Percentiles rank a stretch among this genome's conserved stretches.
Conservation (phyloP, 2,797 vertebrate genomes). For the Scolopax bukidnonensis region DNA sequence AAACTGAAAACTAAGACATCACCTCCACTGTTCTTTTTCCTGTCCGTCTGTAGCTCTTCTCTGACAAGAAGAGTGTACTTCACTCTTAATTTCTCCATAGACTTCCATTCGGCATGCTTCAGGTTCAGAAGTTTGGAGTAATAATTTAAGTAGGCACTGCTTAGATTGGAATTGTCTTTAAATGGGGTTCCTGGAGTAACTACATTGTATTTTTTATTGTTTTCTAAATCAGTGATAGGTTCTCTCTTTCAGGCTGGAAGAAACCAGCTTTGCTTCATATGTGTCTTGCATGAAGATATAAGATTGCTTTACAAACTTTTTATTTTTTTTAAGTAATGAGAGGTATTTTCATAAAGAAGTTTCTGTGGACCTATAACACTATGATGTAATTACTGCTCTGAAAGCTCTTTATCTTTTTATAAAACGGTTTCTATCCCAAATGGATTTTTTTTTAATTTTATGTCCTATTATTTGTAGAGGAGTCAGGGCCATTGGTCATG, state of each 20-base stretch:
- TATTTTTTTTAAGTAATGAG: background rate
- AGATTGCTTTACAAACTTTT: background rate
- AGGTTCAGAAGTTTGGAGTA: background rate
- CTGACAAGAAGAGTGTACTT: background rate
- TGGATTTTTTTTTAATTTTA: background rate
- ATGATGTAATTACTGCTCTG: background rate
- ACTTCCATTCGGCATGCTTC: background rate
- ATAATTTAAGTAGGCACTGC: background rate
- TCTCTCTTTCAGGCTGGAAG: background rate
- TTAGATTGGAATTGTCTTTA: background rate
- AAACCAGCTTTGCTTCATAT: background rate
- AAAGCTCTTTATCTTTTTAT: background rate
- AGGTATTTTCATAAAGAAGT: background rate
- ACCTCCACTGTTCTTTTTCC: background rate
- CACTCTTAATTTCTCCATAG: background rate
- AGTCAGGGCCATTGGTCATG: background rate
- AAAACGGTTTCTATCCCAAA: background rate
- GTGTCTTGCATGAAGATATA: background rate
- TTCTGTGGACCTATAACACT: background rate
- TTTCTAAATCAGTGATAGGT: background rate
- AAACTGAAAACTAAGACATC: background rate
- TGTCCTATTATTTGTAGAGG: background rate
- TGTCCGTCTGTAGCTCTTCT: background rate
- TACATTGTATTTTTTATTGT: background rate
- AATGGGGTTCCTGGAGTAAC: background rate